Evolutionary conservation across 2,113 vertebrate genomes (phyloP).

Genomic region (Gadus chalcogrammus): DNA sequence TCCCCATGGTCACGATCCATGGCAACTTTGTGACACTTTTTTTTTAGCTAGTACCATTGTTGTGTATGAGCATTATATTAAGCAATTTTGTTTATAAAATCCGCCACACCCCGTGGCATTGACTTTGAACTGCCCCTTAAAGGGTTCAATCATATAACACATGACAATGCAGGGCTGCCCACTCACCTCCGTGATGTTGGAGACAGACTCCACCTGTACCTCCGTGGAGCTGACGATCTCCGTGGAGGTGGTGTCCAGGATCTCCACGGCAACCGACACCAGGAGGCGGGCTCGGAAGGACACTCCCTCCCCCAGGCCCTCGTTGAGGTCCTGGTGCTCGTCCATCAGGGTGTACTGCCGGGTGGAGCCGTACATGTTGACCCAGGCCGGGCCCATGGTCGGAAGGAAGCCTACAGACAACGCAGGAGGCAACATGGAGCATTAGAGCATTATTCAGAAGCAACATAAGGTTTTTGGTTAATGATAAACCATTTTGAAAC

Average conservation of each 20-base stretch:
- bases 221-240: constrained; percentile 90
- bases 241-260: constrained; percentile 86
- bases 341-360: constrained; percentile 95
- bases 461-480: not conserved
- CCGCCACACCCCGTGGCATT: too few relatives aligned
- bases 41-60: too few relatives aligned
- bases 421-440: not conserved
- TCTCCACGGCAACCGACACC: constrained; percentile 86
- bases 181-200: constrained; percentile 77
- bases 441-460: not conserved
- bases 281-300: constrained; percentile 93
- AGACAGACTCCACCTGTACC: constrained; percentile 84
- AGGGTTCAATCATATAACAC: too few relatives aligned
- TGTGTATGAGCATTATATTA: too few relatives aligned
- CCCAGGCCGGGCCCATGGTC: constrained; percentile 92
- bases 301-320: constrained; percentile 92
- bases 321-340: constrained; percentile 96
- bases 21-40: too few relatives aligned
- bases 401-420: constrained; percentile 84
- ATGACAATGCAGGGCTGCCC: not conserved
- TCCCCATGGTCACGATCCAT: too few relatives aligned
- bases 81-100: too few relatives aligned
- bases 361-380: constrained; percentile 97
- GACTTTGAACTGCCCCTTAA: too few relatives aligned
- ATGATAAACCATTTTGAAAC: not conserved